These are phyloP conservation scores for Philantomba maxwellii DNA, from an alignment of 2,113 vertebrate species.

Conservation along the genomic window DNA sequence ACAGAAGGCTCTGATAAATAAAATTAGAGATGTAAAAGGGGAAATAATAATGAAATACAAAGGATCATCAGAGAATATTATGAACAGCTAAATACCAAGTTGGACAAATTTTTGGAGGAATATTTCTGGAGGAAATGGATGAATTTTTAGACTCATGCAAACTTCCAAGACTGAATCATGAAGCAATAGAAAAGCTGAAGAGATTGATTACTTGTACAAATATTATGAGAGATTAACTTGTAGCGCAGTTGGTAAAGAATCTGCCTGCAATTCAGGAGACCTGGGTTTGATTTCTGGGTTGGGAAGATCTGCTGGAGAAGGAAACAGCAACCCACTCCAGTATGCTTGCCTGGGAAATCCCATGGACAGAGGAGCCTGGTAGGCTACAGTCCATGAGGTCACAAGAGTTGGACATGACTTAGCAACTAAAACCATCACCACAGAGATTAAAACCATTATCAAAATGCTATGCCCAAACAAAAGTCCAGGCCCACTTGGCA, in stretches of 20 bases:
- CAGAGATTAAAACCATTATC: background rate
- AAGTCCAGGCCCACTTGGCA: background rate
- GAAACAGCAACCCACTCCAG: background rate
- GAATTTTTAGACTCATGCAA: background rate
- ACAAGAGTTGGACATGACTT: background rate
- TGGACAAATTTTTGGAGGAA: background rate
- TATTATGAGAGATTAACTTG: background rate
- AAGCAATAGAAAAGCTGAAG: background rate
- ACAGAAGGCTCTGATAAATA: background rate
- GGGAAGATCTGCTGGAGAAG: background rate
- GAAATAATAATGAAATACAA: background rate
- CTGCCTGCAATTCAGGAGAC: background rate
- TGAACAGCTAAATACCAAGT: background rate
- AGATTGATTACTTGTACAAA: background rate
- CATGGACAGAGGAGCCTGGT: background rate
- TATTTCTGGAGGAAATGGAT: background rate
- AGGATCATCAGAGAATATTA: background rate
- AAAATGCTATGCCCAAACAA: background rate
- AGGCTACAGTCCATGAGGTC: background rate
- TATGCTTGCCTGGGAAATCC: background rate
- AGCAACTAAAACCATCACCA: background rate
- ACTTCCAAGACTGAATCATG: background rate
- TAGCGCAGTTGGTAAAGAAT: background rate
- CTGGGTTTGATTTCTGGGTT: background rate
- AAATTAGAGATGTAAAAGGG: background rate